Base-by-base conservation (phyloP, 2,888 invertebrate species). In the Steromphala cineraria region DNA sequence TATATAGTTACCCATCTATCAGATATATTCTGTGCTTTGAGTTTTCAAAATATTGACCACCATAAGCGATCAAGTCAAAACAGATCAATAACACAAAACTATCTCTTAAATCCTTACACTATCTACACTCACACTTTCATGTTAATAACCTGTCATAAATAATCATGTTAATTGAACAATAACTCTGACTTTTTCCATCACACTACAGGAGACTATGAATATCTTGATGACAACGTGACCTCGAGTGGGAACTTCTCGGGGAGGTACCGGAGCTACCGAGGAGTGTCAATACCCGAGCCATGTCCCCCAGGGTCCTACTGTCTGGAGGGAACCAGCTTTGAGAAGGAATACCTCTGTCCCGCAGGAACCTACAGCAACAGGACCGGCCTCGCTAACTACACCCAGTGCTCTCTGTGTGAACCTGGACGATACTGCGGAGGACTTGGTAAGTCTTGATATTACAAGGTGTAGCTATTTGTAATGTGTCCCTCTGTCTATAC, bases 271-370 rank as follows among this genome's bases (percentile, higher is more conserved):
- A 90, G 90, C 80, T 90, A 90, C 83, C 81, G 90, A 78, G 92
- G 92, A 10, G 92, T 92, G 24, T 87, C 89, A 10, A 89, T 91
- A 36, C 92, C 92, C 0, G 86, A 87, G 0, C 75, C 79, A 17
- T 93, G 93, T 82, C 92, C 92, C 31, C 71, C 40, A 1, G 92
- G 92, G 4, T 84, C 89, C 83, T 92, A 89, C 86, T 92, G 92
- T 84, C 91, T 89, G 2, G 79, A 82, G 17, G 89, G 89, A 40
- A 93, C 92, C 67, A 87, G 83, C 36, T 89, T 86, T 81, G 82
- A 89, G 53, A 84, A 86, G 5, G 88, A 92, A 78, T 89, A 82
- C 83, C 86, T 87, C 19, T 93, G 93, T 83, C 91, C 92, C 0
- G 88, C 87, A 83, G 92, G 93, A 17, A 91, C 91, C 0, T 92